Conservation (phyloP, 2,113 vertebrate species). For the Greenwoodochromis staneri region DNA sequence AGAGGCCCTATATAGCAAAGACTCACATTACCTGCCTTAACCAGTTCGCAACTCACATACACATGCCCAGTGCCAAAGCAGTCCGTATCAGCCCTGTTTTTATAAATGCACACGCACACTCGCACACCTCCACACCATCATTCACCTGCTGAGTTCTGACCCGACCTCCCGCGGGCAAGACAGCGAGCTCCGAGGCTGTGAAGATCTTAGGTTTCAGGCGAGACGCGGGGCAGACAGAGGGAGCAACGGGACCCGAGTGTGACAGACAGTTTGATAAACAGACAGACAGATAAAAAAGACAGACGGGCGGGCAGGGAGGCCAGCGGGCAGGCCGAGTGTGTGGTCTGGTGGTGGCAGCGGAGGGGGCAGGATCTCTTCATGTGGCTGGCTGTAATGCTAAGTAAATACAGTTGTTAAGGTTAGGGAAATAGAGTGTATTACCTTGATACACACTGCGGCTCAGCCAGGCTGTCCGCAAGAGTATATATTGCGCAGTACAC, state of each 20-base stretch:
- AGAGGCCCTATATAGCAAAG: slow-evolving; percentile 15
- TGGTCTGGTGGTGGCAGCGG: slow-evolving; percentile 21
- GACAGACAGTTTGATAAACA: slow-evolving; percentile 20
- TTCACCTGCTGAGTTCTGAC: slow-evolving; percentile 59
- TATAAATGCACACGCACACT: not conserved
- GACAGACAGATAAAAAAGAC: slow-evolving; percentile 11
- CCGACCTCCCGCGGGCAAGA: slow-evolving; percentile 12
- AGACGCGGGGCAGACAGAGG: not conserved
- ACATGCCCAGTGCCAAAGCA: not conserved
- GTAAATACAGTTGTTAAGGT: slow-evolving; percentile 44
- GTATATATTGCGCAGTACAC: not conserved
- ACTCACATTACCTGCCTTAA: slow-evolving; percentile 47
- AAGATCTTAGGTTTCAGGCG: slow-evolving; percentile 16
- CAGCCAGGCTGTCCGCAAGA: slow-evolving; percentile 23
- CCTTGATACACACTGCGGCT: slow-evolving; percentile 46
- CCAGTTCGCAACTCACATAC: slow-evolving; percentile 17
- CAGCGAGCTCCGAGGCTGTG: slow-evolving; percentile 6
- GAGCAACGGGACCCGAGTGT: not conserved
- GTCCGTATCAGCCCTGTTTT: not conserved
- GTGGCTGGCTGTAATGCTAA: slow-evolving; percentile 32
- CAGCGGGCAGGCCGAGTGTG: not conserved
- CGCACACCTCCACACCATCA: not conserved
- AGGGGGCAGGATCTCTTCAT: slow-evolving; percentile 22
- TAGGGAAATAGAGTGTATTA: slow-evolving; percentile 37
- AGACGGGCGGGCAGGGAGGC: not conserved